A percentile compares a stretch with the other conserved stretches of the same genome.
phyloP scores from a whole-genome alignment of 1,140 invertebrate genomes.

The Phymastichus coffea region DNA sequence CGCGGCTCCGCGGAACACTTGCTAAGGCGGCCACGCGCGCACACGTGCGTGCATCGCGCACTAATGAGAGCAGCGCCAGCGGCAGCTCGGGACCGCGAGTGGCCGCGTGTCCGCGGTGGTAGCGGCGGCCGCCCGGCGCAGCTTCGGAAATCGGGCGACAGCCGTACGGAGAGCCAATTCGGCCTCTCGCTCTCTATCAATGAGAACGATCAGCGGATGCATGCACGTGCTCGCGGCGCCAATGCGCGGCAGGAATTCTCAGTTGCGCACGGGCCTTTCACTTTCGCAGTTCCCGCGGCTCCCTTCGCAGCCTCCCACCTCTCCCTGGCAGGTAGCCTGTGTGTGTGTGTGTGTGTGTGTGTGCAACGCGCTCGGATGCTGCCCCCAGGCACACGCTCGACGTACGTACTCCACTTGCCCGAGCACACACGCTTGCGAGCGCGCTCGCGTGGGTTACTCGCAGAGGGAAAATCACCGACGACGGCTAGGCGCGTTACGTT shows the following conservation, averaged over 20 bases:
- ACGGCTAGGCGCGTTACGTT: too few relatives aligned
- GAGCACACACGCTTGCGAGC: too few relatives aligned
- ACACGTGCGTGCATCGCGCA: too few relatives aligned
- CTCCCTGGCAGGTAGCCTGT: neutral
- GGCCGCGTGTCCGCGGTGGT: slow-evolving; percentile 41
- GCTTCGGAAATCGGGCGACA: slow-evolving; percentile 11
- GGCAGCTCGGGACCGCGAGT: too few relatives aligned
- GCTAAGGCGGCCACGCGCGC: slow-evolving; percentile 52
- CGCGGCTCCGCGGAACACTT: slow-evolving; percentile 49
- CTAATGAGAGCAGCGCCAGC: too few relatives aligned
- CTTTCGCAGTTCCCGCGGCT: slow-evolving; percentile 35
- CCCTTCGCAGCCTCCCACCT: slow-evolving; percentile 5
- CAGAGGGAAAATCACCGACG: too few relatives aligned
- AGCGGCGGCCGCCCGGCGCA: slow-evolving; percentile 21
- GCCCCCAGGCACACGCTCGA: neutral
- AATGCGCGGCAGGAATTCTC: slow-evolving; percentile 41
- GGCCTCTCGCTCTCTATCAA: neutral
- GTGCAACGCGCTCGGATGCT: neutral
- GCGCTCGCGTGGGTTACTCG: too few relatives aligned
- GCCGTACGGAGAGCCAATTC: slow-evolving; percentile 9
- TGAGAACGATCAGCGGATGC: neutral
- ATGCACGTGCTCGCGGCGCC: slow-evolving; percentile 24
- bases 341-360: too few relatives aligned
- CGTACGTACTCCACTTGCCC: too few relatives aligned
- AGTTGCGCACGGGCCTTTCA: slow-evolving; percentile 48